These are phyloP conservation scores for Athalia circularis DNA, from an alignment of 2,888 invertebrate genomes.

Conservation along the genomic window DNA sequence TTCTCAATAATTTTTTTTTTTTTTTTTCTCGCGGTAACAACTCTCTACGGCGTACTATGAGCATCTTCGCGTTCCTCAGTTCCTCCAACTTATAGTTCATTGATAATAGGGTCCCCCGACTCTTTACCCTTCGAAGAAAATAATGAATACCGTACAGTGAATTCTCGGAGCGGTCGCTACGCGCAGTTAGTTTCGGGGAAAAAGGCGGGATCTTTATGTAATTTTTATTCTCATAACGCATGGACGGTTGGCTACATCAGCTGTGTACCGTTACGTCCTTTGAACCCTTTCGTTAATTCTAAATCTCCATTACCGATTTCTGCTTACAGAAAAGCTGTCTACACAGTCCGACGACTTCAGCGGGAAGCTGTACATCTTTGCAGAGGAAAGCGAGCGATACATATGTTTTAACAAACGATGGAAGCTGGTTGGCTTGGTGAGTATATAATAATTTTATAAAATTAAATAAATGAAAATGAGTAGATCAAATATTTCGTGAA, in stretches of 20 bases:
- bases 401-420: slow-evolving; percentile 86
- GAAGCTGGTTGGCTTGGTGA: slow-evolving; percentile 84
- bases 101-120: background rate
- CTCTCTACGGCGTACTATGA: no score
- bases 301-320: slow-evolving; percentile 44
- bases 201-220: background rate
- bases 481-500: background rate
- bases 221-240: background rate
- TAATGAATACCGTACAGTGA: no score
- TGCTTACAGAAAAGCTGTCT: slow-evolving; percentile 82
- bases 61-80: background rate
- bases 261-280: background rate
- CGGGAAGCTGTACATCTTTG: slow-evolving; percentile 80
- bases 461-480: background rate
- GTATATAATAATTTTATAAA: slow-evolving; percentile 53
- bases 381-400: slow-evolving; percentile 84
- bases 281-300: background rate
- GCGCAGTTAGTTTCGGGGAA: slow-evolving; percentile 6
- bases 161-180: background rate
- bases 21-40: no score
- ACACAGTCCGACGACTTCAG: slow-evolving; percentile 79
- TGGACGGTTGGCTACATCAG: background rate
- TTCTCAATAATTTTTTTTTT: slow-evolving; percentile 7
- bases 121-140: background rate
- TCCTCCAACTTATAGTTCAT: background rate